Base-by-base conservation (phyloP, 2,888 invertebrate species). In the Anoncus sp. region DNA sequence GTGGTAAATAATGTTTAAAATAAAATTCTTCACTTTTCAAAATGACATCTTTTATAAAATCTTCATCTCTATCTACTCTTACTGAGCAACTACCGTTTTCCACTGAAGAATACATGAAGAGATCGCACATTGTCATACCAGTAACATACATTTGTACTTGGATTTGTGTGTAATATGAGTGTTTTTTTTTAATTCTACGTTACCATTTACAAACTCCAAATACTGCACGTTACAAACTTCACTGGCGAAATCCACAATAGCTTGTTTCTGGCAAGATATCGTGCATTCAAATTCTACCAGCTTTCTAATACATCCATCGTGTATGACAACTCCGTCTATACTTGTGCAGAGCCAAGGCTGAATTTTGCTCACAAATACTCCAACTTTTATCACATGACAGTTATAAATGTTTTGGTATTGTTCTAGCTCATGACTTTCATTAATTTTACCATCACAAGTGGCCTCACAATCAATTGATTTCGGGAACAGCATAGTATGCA, bases 141-240 rank as follows among this genome's bases (percentile, higher is more conserved):
- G 73, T 43, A 59, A 80, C 49, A 43, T 81, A 78, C 70, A 77
- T 55, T 51, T 77, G 75, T 31, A 77, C 60, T 69, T 77, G 80
- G 27, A 57, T 47, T 31, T 79, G 79, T n/a, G 69, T 75, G 35
- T 75, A 80, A 53, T 80, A 81, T 10, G 18, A 18, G n/a, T 16
- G 12, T 40, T 43, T 45, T 63, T 12, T 63, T 53, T 38, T 0
- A 72, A 43, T 35, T 45, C 14, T 9, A 57, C 27, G 20, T 40
- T n/a, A 24, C 20, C 24, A 16, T 9, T 18, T n/a, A 12, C 10
- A 45, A 70, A 57, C 20, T 70, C 14, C 45, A 75, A 24, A 51
- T 79, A 78, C n/a, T 49, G 14, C 12, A 78, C 78, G 47, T 78
- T 75, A 45, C 35, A 75, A 18, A 20, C 2, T 51, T 74, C 40